These are phyloP conservation scores for Palythoa heliodiscus DNA, from an alignment of 92 coral and sea anemone genomes.

Conservation along the genomic window DNA sequence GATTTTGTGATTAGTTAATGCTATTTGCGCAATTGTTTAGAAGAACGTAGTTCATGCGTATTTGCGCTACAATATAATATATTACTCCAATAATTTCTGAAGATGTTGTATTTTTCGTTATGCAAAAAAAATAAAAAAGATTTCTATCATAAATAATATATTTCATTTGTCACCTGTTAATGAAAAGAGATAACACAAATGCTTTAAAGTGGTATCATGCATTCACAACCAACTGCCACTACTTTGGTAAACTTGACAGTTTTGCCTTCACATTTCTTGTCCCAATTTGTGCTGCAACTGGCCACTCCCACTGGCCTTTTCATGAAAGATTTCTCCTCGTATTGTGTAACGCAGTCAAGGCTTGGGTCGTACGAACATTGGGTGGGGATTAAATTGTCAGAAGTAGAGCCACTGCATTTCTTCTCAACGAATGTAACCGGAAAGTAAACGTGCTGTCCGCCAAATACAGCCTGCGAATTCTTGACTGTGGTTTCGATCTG, in stretches of 20 bases:
- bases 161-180: background rate
- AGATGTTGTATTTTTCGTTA: no score
- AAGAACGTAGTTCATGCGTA: background rate
- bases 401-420: constrained; percentile 21
- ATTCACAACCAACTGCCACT: constrained; percentile 37
- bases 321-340: constrained; percentile 26
- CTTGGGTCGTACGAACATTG: constrained; percentile 32
- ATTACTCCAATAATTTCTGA: no score
- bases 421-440: constrained; percentile 28
- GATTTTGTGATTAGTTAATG: no score
- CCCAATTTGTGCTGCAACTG: constrained; percentile 34
- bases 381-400: background rate
- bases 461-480: constrained; percentile 15
- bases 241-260: constrained; percentile 12
- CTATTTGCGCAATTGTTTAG: no score
- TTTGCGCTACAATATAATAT: no score
- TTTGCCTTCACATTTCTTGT: constrained; percentile 3
- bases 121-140: background rate
- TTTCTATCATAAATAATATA: background rate
- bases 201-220: constrained; percentile 27
- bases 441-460: constrained; percentile 15
- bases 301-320: constrained; percentile 26
- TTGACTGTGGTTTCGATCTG: constrained; percentile 1
- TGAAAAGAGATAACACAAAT: background rate
- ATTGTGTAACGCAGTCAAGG: constrained; percentile 41